Evolutionary conservation across 2,888 invertebrate genomes (phyloP), one percentile per base, ranked within the genome.

Genomic region (Ophraella communa): DNA sequence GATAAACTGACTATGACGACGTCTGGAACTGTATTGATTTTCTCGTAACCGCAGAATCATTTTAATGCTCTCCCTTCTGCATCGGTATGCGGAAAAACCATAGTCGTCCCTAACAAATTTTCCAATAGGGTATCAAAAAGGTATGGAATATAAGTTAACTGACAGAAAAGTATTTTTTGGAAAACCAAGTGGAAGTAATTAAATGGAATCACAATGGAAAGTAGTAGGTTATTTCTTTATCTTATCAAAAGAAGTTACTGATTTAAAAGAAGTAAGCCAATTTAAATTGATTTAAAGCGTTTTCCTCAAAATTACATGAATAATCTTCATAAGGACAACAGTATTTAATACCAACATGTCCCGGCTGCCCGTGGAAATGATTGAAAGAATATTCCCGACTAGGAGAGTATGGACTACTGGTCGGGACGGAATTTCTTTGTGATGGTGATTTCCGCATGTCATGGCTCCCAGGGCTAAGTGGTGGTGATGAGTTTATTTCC

Each of bases 281-380:
- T 14, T 14, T n/a, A 35, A 14, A 35, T 14, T n/a, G 1, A 14
- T 35, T 11, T 45, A 4, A 45, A 20, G 11, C 33, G 0, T 53
- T 35, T 35, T 20, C 18, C 5, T 18, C 8, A 17, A 54, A 30
- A 35, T n/a, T 14, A 23, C 33, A 21, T 44, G 21, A 58, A 27
- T 65, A 61, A 54, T 65, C 65, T 74, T 74, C 73, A 75, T 64
- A 57, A 53, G 66, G 68, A 67, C 70, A 61, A 63, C 66, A 76
- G 76, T 78, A 76, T 76, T 78, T 79, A 80, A 81, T 80, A 87
- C 83, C 82, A 83, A 86, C 92, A 88, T 92, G 92, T 82, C 93
- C 91, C 73, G 93, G 90, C 83, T 96, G 96, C 75, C 94, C 88
- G 82, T 96, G 96, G 86, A 95, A 96, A 84, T 96, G 96, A 82